Conservation (phyloP, 2,113 vertebrate species). For the Nothobranchius kuhntae region DNA sequence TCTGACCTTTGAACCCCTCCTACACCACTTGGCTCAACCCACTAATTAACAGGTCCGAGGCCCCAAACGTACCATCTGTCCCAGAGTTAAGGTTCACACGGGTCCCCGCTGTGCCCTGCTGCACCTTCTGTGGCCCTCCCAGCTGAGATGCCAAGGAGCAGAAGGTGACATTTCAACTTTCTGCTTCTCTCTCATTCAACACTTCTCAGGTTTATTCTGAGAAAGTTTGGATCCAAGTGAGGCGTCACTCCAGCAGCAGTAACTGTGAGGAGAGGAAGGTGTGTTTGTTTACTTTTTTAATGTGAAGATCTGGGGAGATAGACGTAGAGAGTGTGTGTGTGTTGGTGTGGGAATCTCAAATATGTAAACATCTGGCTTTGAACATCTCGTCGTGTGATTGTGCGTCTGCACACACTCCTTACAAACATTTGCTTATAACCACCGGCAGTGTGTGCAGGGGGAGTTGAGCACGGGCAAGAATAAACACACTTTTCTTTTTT, state of each 20-base stretch:
- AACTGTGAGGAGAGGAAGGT: slow-evolving; percentile 34
- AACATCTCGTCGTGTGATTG: slow-evolving; percentile 6
- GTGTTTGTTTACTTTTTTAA: slow-evolving; percentile 60
- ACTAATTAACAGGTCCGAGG: slow-evolving; percentile 66
- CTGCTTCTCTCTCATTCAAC: slow-evolving; percentile 15
- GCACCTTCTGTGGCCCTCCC: slow-evolving; percentile 37
- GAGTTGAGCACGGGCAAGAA: slow-evolving; percentile 46
- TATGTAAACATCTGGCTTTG: too few relatives aligned
- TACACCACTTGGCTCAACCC: slow-evolving; percentile 62
- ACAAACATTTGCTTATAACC: slow-evolving; percentile 34
- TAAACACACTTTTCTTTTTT: slow-evolving; percentile 23
- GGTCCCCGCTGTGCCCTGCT: slow-evolving; percentile 39
- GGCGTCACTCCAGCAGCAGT: slow-evolving; percentile 2
- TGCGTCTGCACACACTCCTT: slow-evolving; percentile 23
- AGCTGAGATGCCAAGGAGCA: slow-evolving; percentile 44
- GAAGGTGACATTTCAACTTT: slow-evolving; percentile 74
- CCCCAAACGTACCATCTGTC: slow-evolving; percentile 72
- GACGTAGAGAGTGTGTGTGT: too few relatives aligned
- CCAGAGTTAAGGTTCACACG: slow-evolving; percentile 54
- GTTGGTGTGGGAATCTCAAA: too few relatives aligned
- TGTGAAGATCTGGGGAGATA: slow-evolving; percentile 23
- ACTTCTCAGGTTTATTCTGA: slow-evolving; percentile 42
- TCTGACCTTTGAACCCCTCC: slow-evolving; percentile 51
- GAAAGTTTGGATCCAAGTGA: slow-evolving; percentile 28
- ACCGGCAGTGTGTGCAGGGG: slow-evolving; percentile 27